Evolutionary conservation across 2,888 invertebrate genomes (phyloP).

Genomic region (Ormyrus labotus): DNA sequence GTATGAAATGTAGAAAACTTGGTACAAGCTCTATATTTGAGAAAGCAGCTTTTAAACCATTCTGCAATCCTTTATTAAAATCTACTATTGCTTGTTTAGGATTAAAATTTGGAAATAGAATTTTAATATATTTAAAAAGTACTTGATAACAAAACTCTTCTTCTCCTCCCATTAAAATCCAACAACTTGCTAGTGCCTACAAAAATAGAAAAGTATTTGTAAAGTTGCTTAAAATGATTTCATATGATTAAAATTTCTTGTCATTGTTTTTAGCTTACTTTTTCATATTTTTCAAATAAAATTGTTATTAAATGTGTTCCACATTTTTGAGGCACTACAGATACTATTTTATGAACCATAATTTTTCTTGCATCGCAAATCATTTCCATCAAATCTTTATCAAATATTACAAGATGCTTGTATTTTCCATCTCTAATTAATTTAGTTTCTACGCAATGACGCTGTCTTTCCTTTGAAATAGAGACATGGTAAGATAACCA

Average conservation of each 20-base stretch:
- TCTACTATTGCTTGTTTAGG: slow-evolving; percentile 17
- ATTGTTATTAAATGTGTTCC: slow-evolving; percentile 8
- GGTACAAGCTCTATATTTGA: slow-evolving; percentile 15
- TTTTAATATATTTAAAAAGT: slow-evolving; percentile 8
- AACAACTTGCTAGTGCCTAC: slow-evolving; percentile 5
- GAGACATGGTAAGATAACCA: not conserved
- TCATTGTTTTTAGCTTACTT: not conserved
- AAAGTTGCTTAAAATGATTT: too few relatives aligned
- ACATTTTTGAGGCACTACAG: slow-evolving; percentile 2
- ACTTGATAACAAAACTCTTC: slow-evolving; percentile 2
- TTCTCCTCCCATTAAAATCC: slow-evolving; percentile 1
- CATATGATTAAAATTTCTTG: too few relatives aligned
- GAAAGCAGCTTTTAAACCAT: slow-evolving; percentile 9
- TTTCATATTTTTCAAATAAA: slow-evolving; percentile 31
- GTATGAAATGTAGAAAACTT: slow-evolving; percentile 11
- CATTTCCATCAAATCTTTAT: slow-evolving; percentile 8
- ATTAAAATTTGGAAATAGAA: slow-evolving; percentile 15
- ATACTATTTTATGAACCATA: slow-evolving; percentile 15
- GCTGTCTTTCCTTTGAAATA: not conserved
- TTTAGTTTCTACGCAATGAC: not conserved
- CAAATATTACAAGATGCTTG: slow-evolving; percentile 7
- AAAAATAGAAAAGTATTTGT: not conserved
- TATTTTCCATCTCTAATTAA: not conserved
- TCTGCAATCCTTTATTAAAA: slow-evolving; percentile 16
- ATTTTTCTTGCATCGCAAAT: slow-evolving; percentile 19